Conservation (phyloP, 1,140 invertebrate species). For the Cherax quadricarinatus region DNA sequence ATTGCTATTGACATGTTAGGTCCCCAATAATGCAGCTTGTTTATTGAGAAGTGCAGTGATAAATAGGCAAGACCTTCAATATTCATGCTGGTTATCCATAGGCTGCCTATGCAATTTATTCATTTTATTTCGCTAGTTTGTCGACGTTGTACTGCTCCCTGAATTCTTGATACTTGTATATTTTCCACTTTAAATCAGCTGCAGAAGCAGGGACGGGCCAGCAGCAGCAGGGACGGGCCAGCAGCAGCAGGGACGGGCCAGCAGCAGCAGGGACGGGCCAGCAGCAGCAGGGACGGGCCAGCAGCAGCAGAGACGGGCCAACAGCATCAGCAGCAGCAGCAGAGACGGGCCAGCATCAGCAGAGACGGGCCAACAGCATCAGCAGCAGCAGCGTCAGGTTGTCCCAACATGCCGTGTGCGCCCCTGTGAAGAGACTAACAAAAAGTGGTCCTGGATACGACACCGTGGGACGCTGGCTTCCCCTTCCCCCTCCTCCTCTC, state of each 20-base stretch:
- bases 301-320: not conserved
- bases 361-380: not conserved
- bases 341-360: not conserved
- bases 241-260: not conserved
- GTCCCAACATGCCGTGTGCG: slow-evolving; percentile 20
- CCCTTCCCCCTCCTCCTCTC: not conserved
- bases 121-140: no score
- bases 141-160: no score
- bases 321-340: not conserved
- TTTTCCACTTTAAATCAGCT: no score
- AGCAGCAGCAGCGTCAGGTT: slow-evolving; percentile 18
- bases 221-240: no score
- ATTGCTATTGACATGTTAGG: not conserved
- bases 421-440: slow-evolving; percentile 23
- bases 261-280: slow-evolving; percentile 21
- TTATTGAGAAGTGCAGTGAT: not conserved
- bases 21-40: not conserved
- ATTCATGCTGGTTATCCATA: no score
- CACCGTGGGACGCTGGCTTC: slow-evolving; percentile 17
- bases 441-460: slow-evolving; percentile 33
- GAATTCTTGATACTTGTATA: no score
- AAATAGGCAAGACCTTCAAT: not conserved
- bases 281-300: no score
- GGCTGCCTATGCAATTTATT: no score
- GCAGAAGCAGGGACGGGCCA: no score